A percentile compares a stretch with the other conserved stretches of the same genome.
Conservation (phyloP, 2,797 vertebrate genomes). For the Ceryle rudis region DNA sequence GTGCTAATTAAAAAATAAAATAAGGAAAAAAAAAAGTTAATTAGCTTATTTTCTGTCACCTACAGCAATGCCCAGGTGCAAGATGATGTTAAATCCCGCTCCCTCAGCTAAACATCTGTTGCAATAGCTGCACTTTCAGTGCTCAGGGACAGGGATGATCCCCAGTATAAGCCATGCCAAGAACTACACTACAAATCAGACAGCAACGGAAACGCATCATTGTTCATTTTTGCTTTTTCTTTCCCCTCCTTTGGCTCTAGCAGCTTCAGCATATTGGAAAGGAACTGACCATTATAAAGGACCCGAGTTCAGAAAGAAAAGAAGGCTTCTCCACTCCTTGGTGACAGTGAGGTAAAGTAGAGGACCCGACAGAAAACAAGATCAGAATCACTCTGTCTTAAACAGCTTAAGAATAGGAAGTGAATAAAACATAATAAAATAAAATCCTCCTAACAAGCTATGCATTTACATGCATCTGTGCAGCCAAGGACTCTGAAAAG, state of each 20-base stretch:
- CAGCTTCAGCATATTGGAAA: background rate
- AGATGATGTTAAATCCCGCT: constrained; percentile 44
- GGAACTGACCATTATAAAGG: background rate
- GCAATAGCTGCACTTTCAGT: constrained; percentile 39
- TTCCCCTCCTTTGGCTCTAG: background rate
- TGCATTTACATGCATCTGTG: background rate
- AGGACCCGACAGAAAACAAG: background rate
- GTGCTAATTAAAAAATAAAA: constrained; percentile 75
- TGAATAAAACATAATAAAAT: background rate
- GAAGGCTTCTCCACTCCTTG: background rate
- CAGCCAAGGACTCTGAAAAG: background rate
- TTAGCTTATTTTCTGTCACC: constrained; percentile 69
- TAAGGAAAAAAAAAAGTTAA: constrained; percentile 57
- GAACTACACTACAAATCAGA: background rate
- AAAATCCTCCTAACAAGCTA: background rate
- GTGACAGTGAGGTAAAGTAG: background rate
- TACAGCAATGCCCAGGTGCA: constrained; percentile 68
- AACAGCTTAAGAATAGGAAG: background rate
- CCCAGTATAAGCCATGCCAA: constrained; percentile 42
- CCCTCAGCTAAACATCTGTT: constrained; percentile 59
- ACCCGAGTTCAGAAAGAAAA: background rate
- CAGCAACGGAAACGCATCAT: background rate
- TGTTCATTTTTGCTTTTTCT: background rate
- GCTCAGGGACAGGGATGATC: constrained; percentile 49
- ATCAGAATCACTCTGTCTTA: background rate